phyloP scores from a whole-genome alignment of 2,888 invertebrate genomes.

The Agrochola macilenta region DNA sequence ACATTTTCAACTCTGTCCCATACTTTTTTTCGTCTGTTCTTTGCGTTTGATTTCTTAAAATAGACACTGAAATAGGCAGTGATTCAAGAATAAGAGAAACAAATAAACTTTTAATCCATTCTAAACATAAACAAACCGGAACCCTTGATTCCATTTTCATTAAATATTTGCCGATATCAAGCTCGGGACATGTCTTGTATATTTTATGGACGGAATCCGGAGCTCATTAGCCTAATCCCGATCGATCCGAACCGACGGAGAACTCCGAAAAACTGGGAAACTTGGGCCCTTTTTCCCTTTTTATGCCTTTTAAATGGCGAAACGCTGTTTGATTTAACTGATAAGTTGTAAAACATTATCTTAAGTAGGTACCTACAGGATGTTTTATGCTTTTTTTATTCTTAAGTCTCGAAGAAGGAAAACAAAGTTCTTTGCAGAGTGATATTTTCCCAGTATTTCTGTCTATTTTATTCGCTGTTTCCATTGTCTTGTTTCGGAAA shows the following conservation, averaged over 20 bases:
- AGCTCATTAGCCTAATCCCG: conserved; percentile 72
- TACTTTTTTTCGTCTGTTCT: background rate
- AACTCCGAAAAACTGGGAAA: conserved; percentile 63
- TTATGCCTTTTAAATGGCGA: conserved; percentile 69
- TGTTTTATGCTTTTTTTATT: conserved; percentile 58
- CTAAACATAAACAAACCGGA: conserved; percentile 50
- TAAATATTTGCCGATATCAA: conserved; percentile 60
- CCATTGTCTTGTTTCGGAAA: conserved; percentile 25
- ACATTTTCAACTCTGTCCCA: no score
- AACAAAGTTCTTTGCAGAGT: conserved; percentile 54
- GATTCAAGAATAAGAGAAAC: conserved; percentile 9
- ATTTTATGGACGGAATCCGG: conserved; percentile 68
- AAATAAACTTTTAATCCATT: conserved; percentile 44
- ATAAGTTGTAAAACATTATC: conserved; percentile 72
- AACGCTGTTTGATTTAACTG: conserved; percentile 70
- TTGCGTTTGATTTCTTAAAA: background rate
- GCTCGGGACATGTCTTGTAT: conserved; percentile 63
- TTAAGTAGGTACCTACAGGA: conserved; percentile 56
- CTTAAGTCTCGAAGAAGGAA: conserved; percentile 42
- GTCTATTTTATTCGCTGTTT: conserved; percentile 43
- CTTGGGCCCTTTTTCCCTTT: conserved; percentile 63
- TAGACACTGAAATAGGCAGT: background rate
- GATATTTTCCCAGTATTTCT: conserved; percentile 46
- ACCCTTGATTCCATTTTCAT: conserved; percentile 57
- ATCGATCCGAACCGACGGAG: conserved; percentile 65